phyloP scores from a whole-genome alignment of 2,113 vertebrate species.

The Ceyx cyanopectus region DNA sequence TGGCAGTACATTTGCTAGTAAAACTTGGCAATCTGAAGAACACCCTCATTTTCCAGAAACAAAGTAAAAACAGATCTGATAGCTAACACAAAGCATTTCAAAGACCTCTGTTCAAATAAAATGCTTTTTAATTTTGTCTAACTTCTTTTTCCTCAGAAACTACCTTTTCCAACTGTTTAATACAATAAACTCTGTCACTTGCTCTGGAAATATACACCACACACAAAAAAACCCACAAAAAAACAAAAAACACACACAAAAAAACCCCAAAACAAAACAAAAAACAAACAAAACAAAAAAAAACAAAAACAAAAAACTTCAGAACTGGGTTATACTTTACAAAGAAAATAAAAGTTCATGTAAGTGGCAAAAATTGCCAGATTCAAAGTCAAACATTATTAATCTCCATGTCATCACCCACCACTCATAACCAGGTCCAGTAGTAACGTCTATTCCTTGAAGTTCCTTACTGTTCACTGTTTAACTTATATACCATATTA shows the following conservation, averaged over 20 bases:
- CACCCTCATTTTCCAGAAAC: slow-evolving; percentile 68
- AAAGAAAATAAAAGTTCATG: slow-evolving; percentile 8
- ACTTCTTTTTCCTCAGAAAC: slow-evolving; percentile 32
- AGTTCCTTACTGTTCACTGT: slow-evolving; percentile 21
- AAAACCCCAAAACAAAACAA: no score
- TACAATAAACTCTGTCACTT: slow-evolving; percentile 50
- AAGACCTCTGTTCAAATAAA: slow-evolving; percentile 30
- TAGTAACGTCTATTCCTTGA: slow-evolving; percentile 49
- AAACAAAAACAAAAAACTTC: neutral
- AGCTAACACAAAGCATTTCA: slow-evolving; percentile 48
- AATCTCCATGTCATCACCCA: slow-evolving; percentile 72
- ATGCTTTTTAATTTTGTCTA: slow-evolving; percentile 55
- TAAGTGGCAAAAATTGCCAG: slow-evolving; percentile 68
- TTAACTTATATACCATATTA: neutral
- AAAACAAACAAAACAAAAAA: no score
- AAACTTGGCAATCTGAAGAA: slow-evolving; percentile 80
- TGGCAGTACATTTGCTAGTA: slow-evolving; percentile 83
- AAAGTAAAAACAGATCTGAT: slow-evolving; percentile 72
- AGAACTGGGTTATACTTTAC: slow-evolving; percentile 46
- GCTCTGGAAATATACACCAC: slow-evolving; percentile 69
- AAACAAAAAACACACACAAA: no score
- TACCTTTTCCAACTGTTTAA: slow-evolving; percentile 28
- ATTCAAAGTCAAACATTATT: slow-evolving; percentile 65
- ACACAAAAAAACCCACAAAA: slow-evolving; percentile 14
- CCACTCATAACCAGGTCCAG: slow-evolving; percentile 66